phyloP scores from a whole-genome alignment of 2,113 vertebrate genomes.

The Pteropus alecto region DNA sequence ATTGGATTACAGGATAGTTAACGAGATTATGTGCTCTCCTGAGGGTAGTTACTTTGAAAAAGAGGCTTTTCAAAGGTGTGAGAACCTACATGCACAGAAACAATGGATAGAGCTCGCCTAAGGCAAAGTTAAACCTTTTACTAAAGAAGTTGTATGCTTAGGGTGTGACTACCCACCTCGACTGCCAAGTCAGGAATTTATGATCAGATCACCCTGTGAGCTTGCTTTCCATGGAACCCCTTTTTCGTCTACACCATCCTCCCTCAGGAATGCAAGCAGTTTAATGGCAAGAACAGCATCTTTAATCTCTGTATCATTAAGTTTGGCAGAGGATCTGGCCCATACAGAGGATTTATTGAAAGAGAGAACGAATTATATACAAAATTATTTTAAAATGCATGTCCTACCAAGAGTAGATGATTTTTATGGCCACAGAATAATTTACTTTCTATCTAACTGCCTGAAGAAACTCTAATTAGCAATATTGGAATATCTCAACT shows the following conservation, averaged over 20 bases:
- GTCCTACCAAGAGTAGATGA: neutral
- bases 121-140: neutral
- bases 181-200: neutral
- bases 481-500: neutral
- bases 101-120: neutral
- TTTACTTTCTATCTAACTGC: neutral
- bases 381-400: conserved; percentile 24
- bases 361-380: neutral
- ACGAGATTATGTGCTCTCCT: neutral
- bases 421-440: neutral
- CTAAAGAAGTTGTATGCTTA: neutral
- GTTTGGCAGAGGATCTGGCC: neutral
- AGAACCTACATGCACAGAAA: neutral
- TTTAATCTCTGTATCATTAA: neutral
- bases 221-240: neutral
- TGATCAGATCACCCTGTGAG: neutral
- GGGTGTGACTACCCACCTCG: neutral
- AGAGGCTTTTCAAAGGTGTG: neutral
- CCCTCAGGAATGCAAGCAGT: neutral
- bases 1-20: too few species aligned
- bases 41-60: neutral
- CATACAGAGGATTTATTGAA: neutral
- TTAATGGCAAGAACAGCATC: neutral
- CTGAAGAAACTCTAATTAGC: conserved; percentile 35
- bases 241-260: neutral